phyloP scores from a whole-genome alignment of 2,888 invertebrate genomes.

The Limnephilus marmoratus region DNA sequence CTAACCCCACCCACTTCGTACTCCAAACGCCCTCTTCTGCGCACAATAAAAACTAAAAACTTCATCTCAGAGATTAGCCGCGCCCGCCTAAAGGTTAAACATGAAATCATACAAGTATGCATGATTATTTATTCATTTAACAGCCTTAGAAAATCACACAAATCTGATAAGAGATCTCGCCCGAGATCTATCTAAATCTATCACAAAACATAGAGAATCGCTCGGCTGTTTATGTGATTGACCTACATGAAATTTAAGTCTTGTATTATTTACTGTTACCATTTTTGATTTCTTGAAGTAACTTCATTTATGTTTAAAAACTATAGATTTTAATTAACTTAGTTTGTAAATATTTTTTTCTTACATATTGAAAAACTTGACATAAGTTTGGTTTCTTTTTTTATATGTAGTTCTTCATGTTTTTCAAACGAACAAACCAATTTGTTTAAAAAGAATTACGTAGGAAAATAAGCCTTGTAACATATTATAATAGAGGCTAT shows the following conservation, averaged over 20 bases:
- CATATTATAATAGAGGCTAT: not conserved
- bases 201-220: too few relatives aligned
- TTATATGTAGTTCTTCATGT: not conserved
- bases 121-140: too few relatives aligned
- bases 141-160: too few relatives aligned
- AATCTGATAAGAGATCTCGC: too few relatives aligned
- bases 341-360: not conserved
- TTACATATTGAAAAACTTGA: not conserved
- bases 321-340: constrained; percentile 27
- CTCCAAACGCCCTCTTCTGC: too few relatives aligned
- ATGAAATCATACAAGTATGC: too few relatives aligned
- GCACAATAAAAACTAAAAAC: too few relatives aligned
- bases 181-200: too few relatives aligned
- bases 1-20: too few relatives aligned
- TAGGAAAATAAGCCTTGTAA: not conserved
- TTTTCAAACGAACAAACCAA: not conserved
- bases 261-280: constrained; percentile 20
- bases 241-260: not conserved
- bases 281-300: constrained; percentile 32
- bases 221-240: not conserved
- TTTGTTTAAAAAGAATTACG: not conserved
- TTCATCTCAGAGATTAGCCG: too few relatives aligned
- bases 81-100: too few relatives aligned
- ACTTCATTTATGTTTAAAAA: not conserved
- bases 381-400: not conserved